phyloP scores from a whole-genome alignment of 2,113 vertebrate species.

The Gnathonemus longibarbis region DNA sequence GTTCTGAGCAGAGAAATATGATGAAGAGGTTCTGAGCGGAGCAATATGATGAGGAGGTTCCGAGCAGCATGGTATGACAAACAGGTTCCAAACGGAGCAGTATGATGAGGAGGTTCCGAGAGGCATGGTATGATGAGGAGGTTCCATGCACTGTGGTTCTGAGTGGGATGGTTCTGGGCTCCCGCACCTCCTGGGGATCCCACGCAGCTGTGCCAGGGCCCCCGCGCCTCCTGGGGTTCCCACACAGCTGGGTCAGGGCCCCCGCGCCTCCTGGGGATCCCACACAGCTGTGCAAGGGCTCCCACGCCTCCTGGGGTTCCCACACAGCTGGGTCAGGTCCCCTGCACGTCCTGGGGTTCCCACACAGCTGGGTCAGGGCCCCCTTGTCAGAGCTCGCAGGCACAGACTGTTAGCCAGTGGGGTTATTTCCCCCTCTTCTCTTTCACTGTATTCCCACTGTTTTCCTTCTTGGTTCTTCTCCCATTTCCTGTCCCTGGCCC shows the following conservation, averaged over 20 bases:
- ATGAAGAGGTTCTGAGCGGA: neutral
- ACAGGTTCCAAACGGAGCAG: no score
- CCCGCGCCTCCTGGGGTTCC: neutral
- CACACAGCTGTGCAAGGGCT: neutral
- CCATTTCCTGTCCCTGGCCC: neutral
- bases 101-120: neutral
- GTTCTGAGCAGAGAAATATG: neutral
- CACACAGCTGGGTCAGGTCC: neutral
- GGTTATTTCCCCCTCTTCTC: neutral
- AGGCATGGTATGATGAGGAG: neutral
- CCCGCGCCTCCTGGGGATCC: neutral
- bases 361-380: neutral
- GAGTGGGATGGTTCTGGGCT: neutral
- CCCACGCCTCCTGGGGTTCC: neutral
- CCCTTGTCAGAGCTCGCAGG: neutral
- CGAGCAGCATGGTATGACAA: neutral
- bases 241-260: neutral
- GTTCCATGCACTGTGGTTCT: neutral
- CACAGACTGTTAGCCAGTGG: neutral
- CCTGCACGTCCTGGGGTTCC: neutral
- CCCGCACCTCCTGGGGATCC: neutral
- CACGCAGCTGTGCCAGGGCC: neutral
- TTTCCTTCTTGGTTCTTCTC: neutral
- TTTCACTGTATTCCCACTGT: neutral
- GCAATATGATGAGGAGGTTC: neutral